A percentile compares a stretch with the other conserved stretches of the same genome.
Conservation (phyloP, 2,113 vertebrate genomes). For the Paramormyrops kingsleyae region DNA sequence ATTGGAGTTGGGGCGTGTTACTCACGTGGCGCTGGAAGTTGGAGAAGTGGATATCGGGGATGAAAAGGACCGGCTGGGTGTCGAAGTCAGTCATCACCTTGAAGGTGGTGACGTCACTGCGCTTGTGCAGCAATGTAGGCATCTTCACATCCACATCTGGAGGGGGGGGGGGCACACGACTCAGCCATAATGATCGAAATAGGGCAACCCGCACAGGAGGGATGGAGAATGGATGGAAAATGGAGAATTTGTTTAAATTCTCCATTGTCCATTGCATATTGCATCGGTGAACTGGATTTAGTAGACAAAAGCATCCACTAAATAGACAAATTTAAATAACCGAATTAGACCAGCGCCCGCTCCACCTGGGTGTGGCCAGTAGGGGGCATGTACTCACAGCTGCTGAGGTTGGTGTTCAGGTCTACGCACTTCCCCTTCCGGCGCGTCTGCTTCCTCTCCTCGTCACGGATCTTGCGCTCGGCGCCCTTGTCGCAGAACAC, state of each 20-base stretch:
- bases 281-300: not conserved
- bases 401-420: conserved; percentile 56
- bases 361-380: not conserved
- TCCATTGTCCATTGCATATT: not conserved
- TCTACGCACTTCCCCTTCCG: conserved; percentile 88
- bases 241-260: not conserved
- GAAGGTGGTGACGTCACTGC: conserved; percentile 85
- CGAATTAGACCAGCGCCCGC: not conserved
- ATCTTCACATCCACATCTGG: conserved; percentile 81
- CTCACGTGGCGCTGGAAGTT: conserved; percentile 89
- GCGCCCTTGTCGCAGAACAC: conserved; percentile 99
- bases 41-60: conserved; percentile 89
- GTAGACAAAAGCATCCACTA: not conserved
- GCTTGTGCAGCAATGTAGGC: conserved; percentile 79
- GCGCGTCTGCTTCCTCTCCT: conserved; percentile 95
- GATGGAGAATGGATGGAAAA: not conserved
- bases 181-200: not conserved
- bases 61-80: conserved; percentile 95
- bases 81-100: conserved; percentile 83
- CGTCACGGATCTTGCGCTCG: conserved; percentile 95
- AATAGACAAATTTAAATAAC: not conserved
- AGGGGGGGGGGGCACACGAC: not conserved
- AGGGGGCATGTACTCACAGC: conserved; percentile 68
- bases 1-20: conserved; percentile 26
- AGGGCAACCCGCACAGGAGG: not conserved